Conservation (phyloP, 2,888 invertebrate species). For the Melanchra persicariae region DNA sequence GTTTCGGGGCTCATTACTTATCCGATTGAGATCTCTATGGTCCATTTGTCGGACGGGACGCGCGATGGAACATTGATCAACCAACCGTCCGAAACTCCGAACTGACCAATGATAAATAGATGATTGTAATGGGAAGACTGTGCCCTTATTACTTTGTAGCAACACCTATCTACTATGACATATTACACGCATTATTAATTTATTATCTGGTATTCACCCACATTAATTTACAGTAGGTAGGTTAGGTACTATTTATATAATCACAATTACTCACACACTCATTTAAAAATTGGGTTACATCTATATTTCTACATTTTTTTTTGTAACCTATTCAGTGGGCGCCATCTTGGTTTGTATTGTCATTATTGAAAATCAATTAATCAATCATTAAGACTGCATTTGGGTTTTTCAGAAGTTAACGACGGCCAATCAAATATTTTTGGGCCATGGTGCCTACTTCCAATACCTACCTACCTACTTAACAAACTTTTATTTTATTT, state of each 20-base stretch:
- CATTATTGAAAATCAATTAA: not conserved
- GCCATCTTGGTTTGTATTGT: no score
- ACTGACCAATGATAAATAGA: conserved; percentile 64
- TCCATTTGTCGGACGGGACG: conserved; percentile 57
- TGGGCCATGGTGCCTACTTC: no score
- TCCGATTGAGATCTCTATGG: conserved; percentile 64
- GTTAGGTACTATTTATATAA: no score
- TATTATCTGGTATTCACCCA: no score
- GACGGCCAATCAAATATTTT: not conserved
- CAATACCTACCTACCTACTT: not conserved
- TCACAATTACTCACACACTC: no score
- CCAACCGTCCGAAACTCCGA: conserved; percentile 35
- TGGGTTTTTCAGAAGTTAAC: not conserved
- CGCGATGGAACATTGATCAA: conserved; percentile 55
- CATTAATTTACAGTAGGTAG: no score
- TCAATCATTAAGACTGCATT: not conserved
- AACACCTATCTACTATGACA: conserved; percentile 1
- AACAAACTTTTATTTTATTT: not conserved
- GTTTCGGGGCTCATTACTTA: conserved; percentile 58
- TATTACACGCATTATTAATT: no score
- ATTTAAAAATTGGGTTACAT: no score
- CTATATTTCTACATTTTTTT: no score
- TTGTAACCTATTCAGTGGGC: no score
- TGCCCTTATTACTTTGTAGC: conserved; percentile 26
- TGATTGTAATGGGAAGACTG: conserved; percentile 40